phyloP scores from a whole-genome alignment of 2,113 vertebrate genomes.

The Podarcis muralis region DNA sequence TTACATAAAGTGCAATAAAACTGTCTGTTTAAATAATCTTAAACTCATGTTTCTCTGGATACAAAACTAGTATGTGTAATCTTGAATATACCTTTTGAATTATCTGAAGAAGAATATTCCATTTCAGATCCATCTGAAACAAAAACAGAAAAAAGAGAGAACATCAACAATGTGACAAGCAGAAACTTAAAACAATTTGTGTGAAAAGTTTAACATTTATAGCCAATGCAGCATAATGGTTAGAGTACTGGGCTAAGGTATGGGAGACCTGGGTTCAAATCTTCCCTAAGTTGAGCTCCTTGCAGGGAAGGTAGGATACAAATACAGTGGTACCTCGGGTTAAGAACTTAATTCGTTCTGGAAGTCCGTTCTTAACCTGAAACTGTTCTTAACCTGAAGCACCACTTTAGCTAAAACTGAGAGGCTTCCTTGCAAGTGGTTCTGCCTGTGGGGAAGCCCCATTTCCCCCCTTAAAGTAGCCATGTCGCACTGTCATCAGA shows the following conservation, averaged over 20 bases:
- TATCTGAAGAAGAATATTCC: slow-evolving; percentile 86
- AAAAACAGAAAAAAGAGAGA: slow-evolving; percentile 28
- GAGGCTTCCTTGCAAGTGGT: not conserved
- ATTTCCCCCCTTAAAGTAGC: not conserved
- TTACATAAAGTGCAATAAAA: not conserved
- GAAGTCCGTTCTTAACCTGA: too few relatives aligned
- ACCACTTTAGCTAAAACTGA: not conserved
- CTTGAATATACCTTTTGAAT: slow-evolving; percentile 86
- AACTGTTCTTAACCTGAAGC: too few relatives aligned
- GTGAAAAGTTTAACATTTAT: not conserved
- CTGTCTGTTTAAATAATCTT: not conserved
- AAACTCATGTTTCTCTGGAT: not conserved
- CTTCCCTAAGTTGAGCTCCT: not conserved
- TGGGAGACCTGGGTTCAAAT: too few relatives aligned
- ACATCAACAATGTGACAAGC: slow-evolving; percentile 30
- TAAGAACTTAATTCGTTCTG: too few relatives aligned
- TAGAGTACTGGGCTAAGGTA: too few relatives aligned
- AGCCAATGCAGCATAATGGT: not conserved
- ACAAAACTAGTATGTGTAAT: not conserved
- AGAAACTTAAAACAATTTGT: slow-evolving; percentile 6
- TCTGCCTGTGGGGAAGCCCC: not conserved
- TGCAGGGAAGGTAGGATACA: too few relatives aligned
- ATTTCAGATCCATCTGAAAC: slow-evolving; percentile 86
- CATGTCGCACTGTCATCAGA: not conserved
- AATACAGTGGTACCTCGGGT: too few relatives aligned